Base-by-base conservation (phyloP, 2,888 invertebrate genomes). In the Melanchra persicariae region DNA sequence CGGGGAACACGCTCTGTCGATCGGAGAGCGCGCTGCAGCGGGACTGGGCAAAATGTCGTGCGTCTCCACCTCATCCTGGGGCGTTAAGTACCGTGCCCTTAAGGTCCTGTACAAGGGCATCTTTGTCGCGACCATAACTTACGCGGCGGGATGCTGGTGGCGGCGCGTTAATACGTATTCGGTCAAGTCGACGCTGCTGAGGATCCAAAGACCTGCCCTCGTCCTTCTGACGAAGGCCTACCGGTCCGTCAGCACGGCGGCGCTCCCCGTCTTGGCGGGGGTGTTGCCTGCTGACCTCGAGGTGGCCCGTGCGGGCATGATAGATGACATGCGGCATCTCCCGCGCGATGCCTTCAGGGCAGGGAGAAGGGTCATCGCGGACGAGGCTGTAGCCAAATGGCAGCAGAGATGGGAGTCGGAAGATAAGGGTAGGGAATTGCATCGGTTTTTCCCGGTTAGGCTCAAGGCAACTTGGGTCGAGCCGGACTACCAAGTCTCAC, bases 91-190 rank as follows among this genome's bases (percentile, higher is more conserved):
- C 45, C 61, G 51, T 30, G 57, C 66, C 67, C 54, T 68, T 60
- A 70, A 70, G 67, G 52, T 67, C 9, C 45, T 70, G 70, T 65
- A 70, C 43, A 51, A 45, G n/a, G 60, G 70, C 0, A 49, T 70
- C 0, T 70, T 12, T 0, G 5, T 26, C 0, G 1, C 58, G 0
- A 58, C 10, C 0, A 10, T 74, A 0, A 62, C 60, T 0, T 66
- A 61, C 0, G 55, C 64, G 19, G 74, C 71, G 8, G 67, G 43
- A 43, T 43, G 43, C 15, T 43, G 43, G 43, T 43, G 43, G 43
- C 15, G 43, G 43, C 43, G 43, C 17, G 43, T 17, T 15, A 17
- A 2, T 17, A 5, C 43, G 17, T 17, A 43, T 17, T 17, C 6
- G 43, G 17, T 43, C 43, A 43, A 7, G 43, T 43, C 43, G 17